A percentile compares a stretch with the other conserved stretches of the same genome.
Conservation (phyloP, 2,113 vertebrate genomes). For the Falcunculus frontatus region DNA sequence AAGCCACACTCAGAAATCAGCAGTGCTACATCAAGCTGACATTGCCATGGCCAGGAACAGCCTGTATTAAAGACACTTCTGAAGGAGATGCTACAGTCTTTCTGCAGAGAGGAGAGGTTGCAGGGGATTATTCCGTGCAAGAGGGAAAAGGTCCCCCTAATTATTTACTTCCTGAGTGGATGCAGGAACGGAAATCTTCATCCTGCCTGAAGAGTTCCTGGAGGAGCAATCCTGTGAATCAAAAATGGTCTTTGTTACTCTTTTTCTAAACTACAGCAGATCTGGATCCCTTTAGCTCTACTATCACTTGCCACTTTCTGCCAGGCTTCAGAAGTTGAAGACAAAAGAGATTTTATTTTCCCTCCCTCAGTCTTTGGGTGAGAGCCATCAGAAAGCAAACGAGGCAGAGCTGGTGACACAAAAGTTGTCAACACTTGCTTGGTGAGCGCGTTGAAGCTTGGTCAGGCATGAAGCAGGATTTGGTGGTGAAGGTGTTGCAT, state of each 20-base stretch:
- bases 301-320: background rate
- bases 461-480: background rate
- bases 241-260: background rate
- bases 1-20: background rate
- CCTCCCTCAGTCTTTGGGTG: background rate
- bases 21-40: background rate
- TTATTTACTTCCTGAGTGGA: background rate
- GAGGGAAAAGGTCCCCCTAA: background rate
- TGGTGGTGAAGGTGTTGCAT: accelerated
- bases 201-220: background rate
- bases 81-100: background rate
- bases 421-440: background rate
- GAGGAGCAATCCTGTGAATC: background rate
- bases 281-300: background rate
- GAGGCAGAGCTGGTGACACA: background rate
- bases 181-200: background rate
- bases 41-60: background rate
- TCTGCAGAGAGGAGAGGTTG: background rate
- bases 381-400: background rate
- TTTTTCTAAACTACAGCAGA: background rate
- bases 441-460: accelerated
- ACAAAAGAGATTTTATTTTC: background rate
- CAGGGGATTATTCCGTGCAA: background rate
- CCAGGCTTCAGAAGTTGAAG: background rate
- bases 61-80: background rate